These are phyloP conservation scores for Halcyon leucocephala DNA, from an alignment of 2,797 vertebrate genomes.

Conservation along the genomic window DNA sequence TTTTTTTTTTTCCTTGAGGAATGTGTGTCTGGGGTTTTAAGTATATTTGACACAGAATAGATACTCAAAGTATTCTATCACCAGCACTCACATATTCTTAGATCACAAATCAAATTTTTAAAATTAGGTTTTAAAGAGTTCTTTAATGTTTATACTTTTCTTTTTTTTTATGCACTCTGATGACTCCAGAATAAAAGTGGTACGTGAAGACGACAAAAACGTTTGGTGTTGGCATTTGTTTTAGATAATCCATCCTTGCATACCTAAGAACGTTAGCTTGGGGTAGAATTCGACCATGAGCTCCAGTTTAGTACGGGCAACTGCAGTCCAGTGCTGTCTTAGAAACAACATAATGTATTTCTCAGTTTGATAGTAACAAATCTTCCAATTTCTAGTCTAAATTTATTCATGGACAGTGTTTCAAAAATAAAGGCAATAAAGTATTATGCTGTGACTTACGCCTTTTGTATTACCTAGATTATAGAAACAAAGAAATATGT, in stretches of 20 bases:
- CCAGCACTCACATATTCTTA: neutral
- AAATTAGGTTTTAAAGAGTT: neutral
- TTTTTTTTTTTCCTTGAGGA: neutral
- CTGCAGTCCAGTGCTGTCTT: neutral
- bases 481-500: conserved; percentile 63
- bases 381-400: conserved; percentile 28
- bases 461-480: conserved; percentile 58
- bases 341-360: neutral
- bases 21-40: neutral
- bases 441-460: conserved; percentile 39
- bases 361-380: neutral
- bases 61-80: neutral
- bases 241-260: neutral
- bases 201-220: neutral
- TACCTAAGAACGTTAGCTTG: neutral
- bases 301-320: neutral
- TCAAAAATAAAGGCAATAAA: conserved; percentile 41
- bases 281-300: rapidly evolving
- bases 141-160: neutral
- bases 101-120: neutral
- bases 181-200: neutral
- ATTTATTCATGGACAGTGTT: conserved; percentile 45
- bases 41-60: neutral
- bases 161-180: neutral
- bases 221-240: neutral